Conservation (phyloP, 2,888 invertebrate genomes). For the Gordius sp. region DNA sequence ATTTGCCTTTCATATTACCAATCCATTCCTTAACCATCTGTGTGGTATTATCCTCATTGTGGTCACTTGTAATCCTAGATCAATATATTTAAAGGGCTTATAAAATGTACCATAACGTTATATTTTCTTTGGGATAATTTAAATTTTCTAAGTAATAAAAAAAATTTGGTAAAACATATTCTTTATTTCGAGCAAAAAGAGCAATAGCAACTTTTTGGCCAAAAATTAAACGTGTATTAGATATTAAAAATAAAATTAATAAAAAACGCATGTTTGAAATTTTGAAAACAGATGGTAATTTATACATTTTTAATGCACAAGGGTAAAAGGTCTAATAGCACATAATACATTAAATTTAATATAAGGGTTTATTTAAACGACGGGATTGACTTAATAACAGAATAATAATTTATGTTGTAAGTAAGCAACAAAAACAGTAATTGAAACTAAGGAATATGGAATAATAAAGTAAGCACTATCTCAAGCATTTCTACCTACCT, state of each 20-base stretch:
- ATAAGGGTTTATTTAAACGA: too few relatives aligned
- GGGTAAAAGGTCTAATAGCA: too few relatives aligned
- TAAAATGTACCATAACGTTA: background rate
- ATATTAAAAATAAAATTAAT: background rate
- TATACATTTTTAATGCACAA: too few relatives aligned
- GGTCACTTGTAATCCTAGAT: constrained; percentile 57
- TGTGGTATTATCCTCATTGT: constrained; percentile 50
- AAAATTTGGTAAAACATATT: constrained; percentile 3
- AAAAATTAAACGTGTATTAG: too few relatives aligned
- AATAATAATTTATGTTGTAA: too few relatives aligned
- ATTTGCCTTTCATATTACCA: constrained; percentile 29
- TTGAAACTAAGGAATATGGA: too few relatives aligned
- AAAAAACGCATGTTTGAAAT: background rate
- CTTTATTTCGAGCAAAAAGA: constrained; percentile 12
- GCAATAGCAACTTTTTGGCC: constrained; percentile 12
- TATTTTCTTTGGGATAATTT: constrained; percentile 3
- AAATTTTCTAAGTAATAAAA: background rate
- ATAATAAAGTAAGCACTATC: too few relatives aligned
- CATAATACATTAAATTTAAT: too few relatives aligned
- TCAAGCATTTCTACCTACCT: too few relatives aligned
- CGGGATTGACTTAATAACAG: too few relatives aligned
- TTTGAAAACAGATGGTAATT: background rate
- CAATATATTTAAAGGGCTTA: background rate
- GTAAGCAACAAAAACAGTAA: too few relatives aligned
- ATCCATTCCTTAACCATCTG: constrained; percentile 49